These are phyloP conservation scores for Cichladusa arquata DNA, from an alignment of 2,113 vertebrate species.

Conservation along the genomic window DNA sequence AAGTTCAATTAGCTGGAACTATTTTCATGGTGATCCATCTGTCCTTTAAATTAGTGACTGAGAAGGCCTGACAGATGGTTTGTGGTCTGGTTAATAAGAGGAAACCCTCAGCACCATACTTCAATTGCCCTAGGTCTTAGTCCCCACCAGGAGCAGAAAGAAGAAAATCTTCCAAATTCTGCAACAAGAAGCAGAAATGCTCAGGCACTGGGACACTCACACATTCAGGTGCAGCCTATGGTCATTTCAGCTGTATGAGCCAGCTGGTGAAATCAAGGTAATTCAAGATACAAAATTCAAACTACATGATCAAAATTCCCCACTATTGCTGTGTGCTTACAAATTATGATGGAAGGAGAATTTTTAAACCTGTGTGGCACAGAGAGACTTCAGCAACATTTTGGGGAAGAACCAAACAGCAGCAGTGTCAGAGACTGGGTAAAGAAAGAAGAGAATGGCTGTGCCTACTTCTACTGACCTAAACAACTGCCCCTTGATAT, in stretches of 20 bases:
- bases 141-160: background rate
- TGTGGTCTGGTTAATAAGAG: background rate
- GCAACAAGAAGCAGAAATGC: background rate
- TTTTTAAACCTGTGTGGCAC: background rate
- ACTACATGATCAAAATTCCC: background rate
- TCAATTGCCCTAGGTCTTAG: background rate
- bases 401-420: background rate
- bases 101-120: background rate
- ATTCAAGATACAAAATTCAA: background rate
- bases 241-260: background rate
- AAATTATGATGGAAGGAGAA: rapidly evolving
- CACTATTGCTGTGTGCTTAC: background rate
- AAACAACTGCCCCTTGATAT: background rate
- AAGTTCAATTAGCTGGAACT: background rate
- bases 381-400: background rate
- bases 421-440: background rate
- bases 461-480: background rate
- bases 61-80: background rate
- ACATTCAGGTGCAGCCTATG: background rate
- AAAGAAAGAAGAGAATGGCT: background rate
- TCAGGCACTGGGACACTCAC: background rate
- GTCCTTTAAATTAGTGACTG: background rate
- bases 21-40: background rate
- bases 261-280: background rate
- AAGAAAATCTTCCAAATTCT: background rate